Conservation (phyloP, 2,888 invertebrate species). For the Ochropleura plecta region DNA sequence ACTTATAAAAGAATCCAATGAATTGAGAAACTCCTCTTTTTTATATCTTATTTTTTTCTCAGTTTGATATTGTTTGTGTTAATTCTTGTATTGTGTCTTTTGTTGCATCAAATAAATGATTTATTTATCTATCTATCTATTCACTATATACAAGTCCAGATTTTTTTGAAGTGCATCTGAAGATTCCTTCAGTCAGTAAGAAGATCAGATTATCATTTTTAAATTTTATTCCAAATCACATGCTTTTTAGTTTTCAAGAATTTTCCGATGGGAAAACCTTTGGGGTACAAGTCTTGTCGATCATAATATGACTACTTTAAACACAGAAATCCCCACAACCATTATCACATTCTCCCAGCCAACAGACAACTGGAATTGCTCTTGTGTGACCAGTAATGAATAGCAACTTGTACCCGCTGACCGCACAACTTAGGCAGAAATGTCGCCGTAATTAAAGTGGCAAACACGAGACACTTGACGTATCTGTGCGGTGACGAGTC, state of each 20-base stretch:
- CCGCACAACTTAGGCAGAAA: slow-evolving; percentile 34
- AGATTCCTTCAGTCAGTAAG: too few relatives aligned
- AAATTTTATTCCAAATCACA: too few relatives aligned
- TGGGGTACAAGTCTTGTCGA: not conserved
- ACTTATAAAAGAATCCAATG: too few relatives aligned
- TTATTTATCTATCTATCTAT: too few relatives aligned
- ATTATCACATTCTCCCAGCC: not conserved
- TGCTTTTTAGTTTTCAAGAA: not conserved
- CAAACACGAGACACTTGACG: slow-evolving; percentile 34
- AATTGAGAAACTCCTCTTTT: too few relatives aligned
- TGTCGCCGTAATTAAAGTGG: slow-evolving; percentile 29
- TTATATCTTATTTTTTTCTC: too few relatives aligned
- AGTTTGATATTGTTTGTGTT: too few relatives aligned
- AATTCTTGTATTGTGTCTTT: too few relatives aligned
- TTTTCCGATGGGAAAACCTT: not conserved
- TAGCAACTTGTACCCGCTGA: slow-evolving; percentile 2
- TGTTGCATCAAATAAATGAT: too few relatives aligned
- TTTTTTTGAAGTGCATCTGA: too few relatives aligned
- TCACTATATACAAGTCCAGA: too few relatives aligned
- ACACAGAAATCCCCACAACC: not conserved
- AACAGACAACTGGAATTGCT: slow-evolving; percentile 25
- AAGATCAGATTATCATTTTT: too few relatives aligned
- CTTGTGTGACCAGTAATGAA: slow-evolving; percentile 35
- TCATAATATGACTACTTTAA: not conserved
- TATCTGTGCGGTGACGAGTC: slow-evolving; percentile 39